Evolutionary conservation across 1,140 invertebrate species (phyloP).

Genomic region (Psix sp.): DNA sequence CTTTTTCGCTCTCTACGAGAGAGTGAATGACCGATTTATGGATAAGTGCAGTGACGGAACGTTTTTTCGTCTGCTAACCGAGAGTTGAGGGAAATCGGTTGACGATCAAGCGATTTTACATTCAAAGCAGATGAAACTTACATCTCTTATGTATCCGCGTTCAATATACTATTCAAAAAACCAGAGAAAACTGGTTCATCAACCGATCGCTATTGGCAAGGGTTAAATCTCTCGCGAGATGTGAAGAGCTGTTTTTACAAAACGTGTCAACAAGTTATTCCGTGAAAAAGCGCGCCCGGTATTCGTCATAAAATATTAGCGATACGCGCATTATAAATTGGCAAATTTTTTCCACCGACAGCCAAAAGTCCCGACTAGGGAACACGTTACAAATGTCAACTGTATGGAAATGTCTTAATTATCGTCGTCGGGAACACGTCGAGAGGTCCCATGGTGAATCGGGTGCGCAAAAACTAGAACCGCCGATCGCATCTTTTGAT

Average conservation of each 20-base stretch:
- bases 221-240: conserved; percentile 54
- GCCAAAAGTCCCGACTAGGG: conserved; percentile 50
- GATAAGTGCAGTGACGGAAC: no score
- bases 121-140: no score
- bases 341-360: conserved; percentile 61
- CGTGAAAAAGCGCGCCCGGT: conserved; percentile 26
- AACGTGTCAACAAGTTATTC: conserved; percentile 36
- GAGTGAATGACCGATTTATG: no score
- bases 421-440: conserved; percentile 71
- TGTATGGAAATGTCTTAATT: conserved; percentile 73
- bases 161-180: conserved; percentile 5
- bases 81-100: no score
- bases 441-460: conserved; percentile 51
- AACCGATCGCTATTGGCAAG: conserved; percentile 29
- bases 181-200: conserved; percentile 28
- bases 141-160: not conserved
- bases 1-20: no score
- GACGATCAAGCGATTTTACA: no score
- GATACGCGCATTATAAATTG: conserved; percentile 64
- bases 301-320: conserved; percentile 64
- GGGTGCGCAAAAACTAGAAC: conserved; percentile 43
- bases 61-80: no score
- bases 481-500: conserved; percentile 51
- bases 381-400: conserved; percentile 66
- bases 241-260: conserved; percentile 34